Percentiles rank a stretch among this genome's conserved stretches.
phyloP scores from a whole-genome alignment of 2,888 invertebrate species.

The Lasioglossum marginatum region DNA sequence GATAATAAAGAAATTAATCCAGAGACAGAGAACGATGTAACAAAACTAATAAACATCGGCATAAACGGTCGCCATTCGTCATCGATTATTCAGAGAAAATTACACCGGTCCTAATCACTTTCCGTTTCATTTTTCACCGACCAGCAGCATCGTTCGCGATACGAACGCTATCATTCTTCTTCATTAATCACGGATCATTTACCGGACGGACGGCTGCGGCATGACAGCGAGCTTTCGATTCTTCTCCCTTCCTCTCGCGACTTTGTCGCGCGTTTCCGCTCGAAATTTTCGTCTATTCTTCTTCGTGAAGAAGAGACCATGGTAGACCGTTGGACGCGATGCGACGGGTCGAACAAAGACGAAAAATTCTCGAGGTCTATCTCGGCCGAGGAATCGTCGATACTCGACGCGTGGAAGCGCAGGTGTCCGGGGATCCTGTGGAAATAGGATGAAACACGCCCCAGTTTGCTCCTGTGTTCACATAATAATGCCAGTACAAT shows the following conservation, averaged over 20 bases:
- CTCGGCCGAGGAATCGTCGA: background rate
- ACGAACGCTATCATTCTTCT: background rate
- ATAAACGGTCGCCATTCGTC: background rate
- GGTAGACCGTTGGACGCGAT: background rate
- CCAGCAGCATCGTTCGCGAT: background rate
- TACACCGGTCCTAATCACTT: background rate
- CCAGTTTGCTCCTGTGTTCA: conserved; percentile 19
- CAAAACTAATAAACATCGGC: background rate
- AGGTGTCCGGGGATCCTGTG: conserved; percentile 17
- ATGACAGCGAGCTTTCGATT: background rate
- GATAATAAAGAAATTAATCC: background rate
- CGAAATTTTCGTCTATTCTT: background rate
- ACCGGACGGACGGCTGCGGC: background rate
- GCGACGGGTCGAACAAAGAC: background rate
- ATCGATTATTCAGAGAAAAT: background rate
- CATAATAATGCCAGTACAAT: background rate
- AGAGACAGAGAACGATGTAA: background rate
- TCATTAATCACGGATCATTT: conserved; percentile 13
- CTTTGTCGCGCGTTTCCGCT: background rate
- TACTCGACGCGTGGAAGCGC: conserved; percentile 1
- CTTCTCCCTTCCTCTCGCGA: background rate
- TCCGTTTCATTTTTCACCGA: background rate
- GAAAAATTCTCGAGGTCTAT: background rate
- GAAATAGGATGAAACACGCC: conserved; percentile 16
- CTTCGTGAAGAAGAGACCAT: background rate